Base-by-base conservation (phyloP, 2,888 invertebrate genomes). In the Tinea trinotella region DNA sequence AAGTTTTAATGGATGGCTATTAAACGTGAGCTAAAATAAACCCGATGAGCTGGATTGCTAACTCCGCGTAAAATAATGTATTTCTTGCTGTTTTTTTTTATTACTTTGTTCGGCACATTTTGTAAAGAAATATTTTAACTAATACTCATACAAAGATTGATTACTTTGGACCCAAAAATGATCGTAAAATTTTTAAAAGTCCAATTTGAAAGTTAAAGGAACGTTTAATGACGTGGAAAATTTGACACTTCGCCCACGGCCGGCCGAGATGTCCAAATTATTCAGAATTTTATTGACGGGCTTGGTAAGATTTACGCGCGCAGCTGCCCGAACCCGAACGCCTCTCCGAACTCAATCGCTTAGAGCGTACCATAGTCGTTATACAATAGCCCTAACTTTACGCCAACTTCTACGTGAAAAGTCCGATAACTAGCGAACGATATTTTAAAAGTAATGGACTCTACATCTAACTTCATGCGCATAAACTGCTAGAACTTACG, bases 221-320 rank as follows among this genome's bases (percentile, higher is more conserved):
- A 61, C 60, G 68, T 71, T 72, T 76, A 79, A 82, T 79, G 77
- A 72, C 62, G 70, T 75, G 74, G 73, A 81, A 82, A 81, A 82
- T 81, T 78, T 76, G 74, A 79, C 81, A 79, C 77, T 73, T 72
- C 65, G 70, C 71, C 74, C 67, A 66, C 68, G 66, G 73, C 61
- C 65, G 69, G 61, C 30, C 62, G 58, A 60, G 62, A 57, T 50
- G 50, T 59, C 59, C 66, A 67, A 74, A 76, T 79, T 79, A 76
- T 76, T 72, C 75, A 66, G 61, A 68, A 63, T 70, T 76, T 74
- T 77, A 75, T 75, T 73, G 75, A 73, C 68, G 71, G 65, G 64
- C 62, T 44, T 10, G 60, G 60, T 56, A 65, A 71, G 62, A 65
- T 66, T 66, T 63, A 67, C 61, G 59, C 57, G 58, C 58, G 54